Base-by-base conservation (phyloP, 1,140 invertebrate species). In the Anastatus disparis region DNA sequence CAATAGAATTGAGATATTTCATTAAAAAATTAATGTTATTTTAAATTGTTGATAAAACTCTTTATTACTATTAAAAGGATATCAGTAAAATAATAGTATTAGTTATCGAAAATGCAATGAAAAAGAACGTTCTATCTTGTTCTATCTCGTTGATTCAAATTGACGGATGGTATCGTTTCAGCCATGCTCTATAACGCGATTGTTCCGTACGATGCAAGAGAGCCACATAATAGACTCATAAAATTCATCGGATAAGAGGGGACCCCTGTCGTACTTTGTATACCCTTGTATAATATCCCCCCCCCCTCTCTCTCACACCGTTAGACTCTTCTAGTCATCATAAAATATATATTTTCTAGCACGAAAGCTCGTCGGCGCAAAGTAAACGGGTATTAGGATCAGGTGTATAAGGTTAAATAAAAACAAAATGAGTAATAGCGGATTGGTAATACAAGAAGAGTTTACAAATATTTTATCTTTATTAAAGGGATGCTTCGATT, bases 181-280 rank as follows among this genome's bases (percentile, higher is more conserved):
- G 10, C 31, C 31, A 10, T 4, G 31, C 4, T 35, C 4, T 35
- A 10, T 35, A 35, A 27, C 20, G 13, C 7, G 29, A 22, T 52
- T 52, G 42, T 55, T 53, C n/a, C 70, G 70, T 70, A 62, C 71
- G 53, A 74, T 74, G 72, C 73, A 70, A n/a, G n/a, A 71, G 67
- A 77, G 74, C 68, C 73, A 69, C 70, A 56, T 77, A 75, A 78
- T 74, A 75, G 73, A 71, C 70, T 75, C 72, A 71, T 78, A 77
- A 78, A 78, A 74, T 74, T 75, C 24, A 44, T 40, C 26, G 65
- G 67, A 71, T 70, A 74, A 70, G 58, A 66, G 8, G 64, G 53
- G n/a, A n/a, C 66, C 44, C 48, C 31, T 35, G 6, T 8, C 59
- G 56, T 74, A 73, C 68, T 76, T 73, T 73, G 71, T 55, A 63